phyloP scores from a whole-genome alignment of 1,140 invertebrate genomes.

The Habropoda laboriosa region DNA sequence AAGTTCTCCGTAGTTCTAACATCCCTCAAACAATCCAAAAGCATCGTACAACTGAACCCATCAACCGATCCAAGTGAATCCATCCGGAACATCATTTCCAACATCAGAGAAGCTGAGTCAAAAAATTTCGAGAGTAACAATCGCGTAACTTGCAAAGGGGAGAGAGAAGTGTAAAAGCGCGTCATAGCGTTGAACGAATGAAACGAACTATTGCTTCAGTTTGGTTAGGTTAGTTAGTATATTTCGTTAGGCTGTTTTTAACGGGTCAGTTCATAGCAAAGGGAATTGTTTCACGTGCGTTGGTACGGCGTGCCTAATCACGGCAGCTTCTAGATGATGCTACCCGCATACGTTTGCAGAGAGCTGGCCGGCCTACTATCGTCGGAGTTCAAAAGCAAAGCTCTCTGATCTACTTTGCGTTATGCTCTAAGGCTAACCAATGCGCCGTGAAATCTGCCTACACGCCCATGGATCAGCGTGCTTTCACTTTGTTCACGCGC shows the following conservation, averaged over 20 bases:
- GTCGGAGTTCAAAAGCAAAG: constrained; percentile 16
- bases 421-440: constrained; percentile 15
- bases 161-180: neutral
- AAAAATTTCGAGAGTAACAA: neutral
- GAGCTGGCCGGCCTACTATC: neutral
- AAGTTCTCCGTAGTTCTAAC: neutral
- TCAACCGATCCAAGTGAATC: neutral
- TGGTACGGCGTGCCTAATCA: constrained; percentile 44
- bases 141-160: neutral
- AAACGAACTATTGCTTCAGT: neutral
- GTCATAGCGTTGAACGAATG: neutral
- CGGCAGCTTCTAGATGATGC: constrained; percentile 47
- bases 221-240: neutral
- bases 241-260: constrained; percentile 52
- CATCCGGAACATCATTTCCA: neutral
- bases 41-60: too few relatives aligned
- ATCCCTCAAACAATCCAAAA: neutral
- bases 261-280: constrained; percentile 47
- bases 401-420: constrained; percentile 52
- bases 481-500: neutral
- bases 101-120: neutral
- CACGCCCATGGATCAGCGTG: neutral
- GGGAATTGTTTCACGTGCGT: constrained; percentile 50
- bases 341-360: constrained; percentile 43
- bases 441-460: neutral